Evolutionary conservation across 2,797 vertebrate genomes (phyloP).

Genomic region (Semotilus atromaculatus): DNA sequence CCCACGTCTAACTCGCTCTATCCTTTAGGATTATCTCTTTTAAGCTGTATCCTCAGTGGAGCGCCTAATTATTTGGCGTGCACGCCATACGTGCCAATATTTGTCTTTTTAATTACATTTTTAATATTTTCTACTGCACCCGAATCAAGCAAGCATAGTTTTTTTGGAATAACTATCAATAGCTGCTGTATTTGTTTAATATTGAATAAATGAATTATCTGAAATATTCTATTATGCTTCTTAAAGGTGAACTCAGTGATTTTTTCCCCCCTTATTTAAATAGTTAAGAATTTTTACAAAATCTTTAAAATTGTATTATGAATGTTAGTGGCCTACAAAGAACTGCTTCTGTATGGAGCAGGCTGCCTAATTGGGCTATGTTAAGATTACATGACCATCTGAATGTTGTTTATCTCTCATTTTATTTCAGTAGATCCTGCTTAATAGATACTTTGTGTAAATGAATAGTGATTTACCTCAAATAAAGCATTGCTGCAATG

Average conservation of each 20-base stretch:
- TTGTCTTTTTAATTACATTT: slow-evolving; percentile 42
- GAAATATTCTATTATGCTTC: not conserved
- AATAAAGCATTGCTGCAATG: not conserved
- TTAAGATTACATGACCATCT: not conserved
- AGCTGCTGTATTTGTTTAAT: not conserved
- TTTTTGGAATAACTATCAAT: not conserved
- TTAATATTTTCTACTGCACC: not conserved
- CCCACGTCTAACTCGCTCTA: not conserved
- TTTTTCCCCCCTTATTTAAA: not conserved
- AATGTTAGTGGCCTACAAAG: not conserved
- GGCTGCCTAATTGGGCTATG: not conserved
- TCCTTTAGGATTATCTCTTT: slow-evolving; percentile 42
- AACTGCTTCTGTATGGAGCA: not conserved
- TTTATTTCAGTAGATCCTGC: not conserved
- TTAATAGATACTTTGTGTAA: not conserved
- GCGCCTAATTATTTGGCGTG: slow-evolving; percentile 23
- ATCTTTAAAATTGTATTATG: not conserved
- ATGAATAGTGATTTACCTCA: not conserved
- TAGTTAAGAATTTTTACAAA: not conserved
- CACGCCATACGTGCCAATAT: slow-evolving; percentile 9
- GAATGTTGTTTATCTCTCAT: not conserved
- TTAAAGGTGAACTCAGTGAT: not conserved
- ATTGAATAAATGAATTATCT: not conserved
- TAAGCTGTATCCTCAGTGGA: slow-evolving; percentile 35
- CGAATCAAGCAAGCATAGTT: slow-evolving; percentile 15